Conservation (phyloP, 2,888 invertebrate species). For the Eilema depressum region DNA sequence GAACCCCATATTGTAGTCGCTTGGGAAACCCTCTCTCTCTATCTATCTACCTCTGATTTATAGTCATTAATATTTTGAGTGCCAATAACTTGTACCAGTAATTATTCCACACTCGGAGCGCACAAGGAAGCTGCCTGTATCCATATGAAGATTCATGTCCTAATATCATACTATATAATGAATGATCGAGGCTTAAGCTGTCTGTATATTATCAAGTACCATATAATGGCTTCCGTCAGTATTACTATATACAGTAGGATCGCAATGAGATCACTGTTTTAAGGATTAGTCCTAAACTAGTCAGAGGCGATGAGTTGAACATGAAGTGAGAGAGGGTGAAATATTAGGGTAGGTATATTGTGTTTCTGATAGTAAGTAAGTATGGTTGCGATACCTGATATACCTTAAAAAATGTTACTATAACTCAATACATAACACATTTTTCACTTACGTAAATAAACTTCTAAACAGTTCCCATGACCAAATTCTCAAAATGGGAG, state of each 20-base stretch:
- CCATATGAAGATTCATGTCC: neutral
- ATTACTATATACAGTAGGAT: slow-evolving; percentile 36
- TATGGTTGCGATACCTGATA: too few relatives aligned
- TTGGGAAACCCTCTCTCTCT: too few relatives aligned
- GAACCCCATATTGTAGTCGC: too few relatives aligned
- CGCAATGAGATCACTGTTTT: slow-evolving; percentile 8
- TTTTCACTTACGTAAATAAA: too few relatives aligned
- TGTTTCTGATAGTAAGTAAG: too few relatives aligned
- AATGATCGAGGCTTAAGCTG: slow-evolving; percentile 24
- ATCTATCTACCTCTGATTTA: too few relatives aligned
- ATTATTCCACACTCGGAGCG: neutral
- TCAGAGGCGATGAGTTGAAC: too few relatives aligned
- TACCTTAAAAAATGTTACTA: too few relatives aligned
- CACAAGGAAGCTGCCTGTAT: neutral
- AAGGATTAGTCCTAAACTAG: slow-evolving; percentile 10
- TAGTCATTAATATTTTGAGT: neutral
- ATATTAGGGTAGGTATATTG: too few relatives aligned
- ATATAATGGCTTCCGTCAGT: slow-evolving; percentile 52
- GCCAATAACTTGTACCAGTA: neutral
- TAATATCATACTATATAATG: slow-evolving; percentile 12
- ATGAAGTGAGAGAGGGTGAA: neutral
- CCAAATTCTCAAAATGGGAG: too few relatives aligned
- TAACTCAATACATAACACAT: too few relatives aligned
- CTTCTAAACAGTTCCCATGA: too few relatives aligned
- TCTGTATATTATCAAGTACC: slow-evolving; percentile 47